Percentiles rank a stretch among this genome's conserved stretches.
These are phyloP conservation scores for Tuta absoluta DNA, from an alignment of 2,888 invertebrate genomes.

Conservation along the genomic window DNA sequence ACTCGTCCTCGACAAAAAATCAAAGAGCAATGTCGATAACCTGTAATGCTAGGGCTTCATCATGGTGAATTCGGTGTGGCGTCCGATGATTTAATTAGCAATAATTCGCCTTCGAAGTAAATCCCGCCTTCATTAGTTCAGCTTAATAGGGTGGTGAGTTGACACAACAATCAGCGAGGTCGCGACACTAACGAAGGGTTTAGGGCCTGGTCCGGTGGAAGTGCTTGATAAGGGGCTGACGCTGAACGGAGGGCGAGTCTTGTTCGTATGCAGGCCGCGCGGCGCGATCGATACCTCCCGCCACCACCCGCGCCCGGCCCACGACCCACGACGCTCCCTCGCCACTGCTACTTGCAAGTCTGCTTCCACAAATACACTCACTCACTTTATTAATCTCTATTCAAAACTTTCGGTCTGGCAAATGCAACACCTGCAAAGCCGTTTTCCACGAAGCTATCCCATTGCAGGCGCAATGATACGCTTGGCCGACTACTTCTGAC, in stretches of 20 bases:
- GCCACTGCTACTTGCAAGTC: slow-evolving; percentile 59
- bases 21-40: background rate
- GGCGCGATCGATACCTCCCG: slow-evolving; percentile 79
- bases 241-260: slow-evolving; percentile 66
- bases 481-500: slow-evolving; percentile 18
- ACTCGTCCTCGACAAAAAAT: slow-evolving; percentile 14
- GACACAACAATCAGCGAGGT: slow-evolving; percentile 63
- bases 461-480: slow-evolving; percentile 4
- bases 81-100: slow-evolving; percentile 1
- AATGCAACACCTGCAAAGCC: slow-evolving; percentile 7
- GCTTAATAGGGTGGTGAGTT: slow-evolving; percentile 40
- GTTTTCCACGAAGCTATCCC: slow-evolving; percentile 11
- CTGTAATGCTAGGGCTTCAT: background rate
- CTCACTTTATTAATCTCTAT: slow-evolving; percentile 57
- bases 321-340: slow-evolving; percentile 65
- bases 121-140: slow-evolving; percentile 18
- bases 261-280: slow-evolving; percentile 78
- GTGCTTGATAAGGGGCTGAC: slow-evolving; percentile 69
- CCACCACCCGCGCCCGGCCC: slow-evolving; percentile 32
- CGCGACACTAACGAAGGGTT: slow-evolving; percentile 64
- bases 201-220: slow-evolving; percentile 63
- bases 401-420: slow-evolving; percentile 23
- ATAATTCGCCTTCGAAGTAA: slow-evolving; percentile 3
- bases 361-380: slow-evolving; percentile 61
- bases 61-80: background rate